Base-by-base conservation (phyloP, 2,797 vertebrate genomes). In the Liasis olivaceus region DNA sequence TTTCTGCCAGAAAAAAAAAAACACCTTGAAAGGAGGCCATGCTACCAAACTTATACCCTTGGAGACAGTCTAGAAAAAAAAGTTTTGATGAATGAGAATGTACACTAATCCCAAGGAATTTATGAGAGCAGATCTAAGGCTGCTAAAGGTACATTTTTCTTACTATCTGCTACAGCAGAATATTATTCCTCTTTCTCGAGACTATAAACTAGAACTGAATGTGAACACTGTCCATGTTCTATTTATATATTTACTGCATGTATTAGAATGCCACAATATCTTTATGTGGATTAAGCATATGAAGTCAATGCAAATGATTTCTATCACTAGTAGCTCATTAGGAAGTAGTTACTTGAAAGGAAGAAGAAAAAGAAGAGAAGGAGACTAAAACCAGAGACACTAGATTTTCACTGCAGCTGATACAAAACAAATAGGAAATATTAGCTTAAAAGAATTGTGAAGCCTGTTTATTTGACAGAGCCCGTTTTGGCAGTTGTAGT, bases 11-110 rank as follows among this genome's bases (percentile, higher is more conserved):
- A 42, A 90, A 28, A 31, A 72, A 72, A 17, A 88, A 66, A n/a
- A 91, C n/a, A 58, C 59, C 85, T 93, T 91, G 69, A 51, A 93
- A 56, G 12, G 26, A 77, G 56, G 69, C 26, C 14, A 77, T 58
- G 11, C 2, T 63, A 42, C 58, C 85, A 58, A 87, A 84, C 12
- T 36, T 24, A 87, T 42, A 63, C 28, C 36, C 66, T 69, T 93
- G 31, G 59, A 22, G 81, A 31, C 59, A 81, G n/a, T 59, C 59
- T 87, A 87, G n/a, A n/a, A 90, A 62, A 7, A 90, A 87, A 26
- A 69, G 26, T 17, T 28, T 47, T 69, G 85, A 36, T 59, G 60
- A 26, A 54, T 42, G 22, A 89, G 42, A 14, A 3, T 51, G 5
- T 66, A 62, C 20, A 31, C 47, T 58, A 62, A 31, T 13, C 51